Evolutionary conservation across 2,888 invertebrate species (phyloP).

Genomic region (Leptopterna dolabrata): DNA sequence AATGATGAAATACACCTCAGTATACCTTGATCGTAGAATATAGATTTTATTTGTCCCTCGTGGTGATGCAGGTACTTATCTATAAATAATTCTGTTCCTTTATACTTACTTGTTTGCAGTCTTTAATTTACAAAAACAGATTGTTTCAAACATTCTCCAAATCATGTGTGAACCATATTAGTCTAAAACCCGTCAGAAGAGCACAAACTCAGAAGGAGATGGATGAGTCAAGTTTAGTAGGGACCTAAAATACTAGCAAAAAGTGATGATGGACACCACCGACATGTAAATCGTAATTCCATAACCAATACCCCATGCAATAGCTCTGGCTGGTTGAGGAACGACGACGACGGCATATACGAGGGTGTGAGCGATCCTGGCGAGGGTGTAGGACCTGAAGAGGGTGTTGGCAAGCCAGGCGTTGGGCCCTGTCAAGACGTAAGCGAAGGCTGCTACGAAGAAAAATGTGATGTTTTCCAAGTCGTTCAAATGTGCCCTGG

Average conservation of each 20-base stretch:
- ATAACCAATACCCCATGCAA: conserved; percentile 68
- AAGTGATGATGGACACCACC: conserved; percentile 55
- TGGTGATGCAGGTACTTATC: no score
- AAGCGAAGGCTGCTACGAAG: conserved; percentile 73
- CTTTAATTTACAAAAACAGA: no score
- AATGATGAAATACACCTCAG: no score
- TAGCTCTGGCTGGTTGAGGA: conserved; percentile 72
- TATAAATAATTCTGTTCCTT: no score
- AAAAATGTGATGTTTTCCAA: conserved; percentile 79
- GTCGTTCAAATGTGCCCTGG: conserved; percentile 78
- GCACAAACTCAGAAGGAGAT: neutral
- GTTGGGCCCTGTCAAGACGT: conserved; percentile 73
- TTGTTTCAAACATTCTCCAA: no score
- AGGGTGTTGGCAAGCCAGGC: conserved; percentile 69
- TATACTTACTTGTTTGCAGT: no score
- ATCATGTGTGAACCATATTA: no score
- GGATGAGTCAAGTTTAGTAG: no score
- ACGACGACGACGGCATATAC: conserved; percentile 74
- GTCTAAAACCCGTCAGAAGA: neutral
- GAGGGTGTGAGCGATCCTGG: conserved; percentile 74
- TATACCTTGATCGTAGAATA: no score
- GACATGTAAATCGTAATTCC: conserved; percentile 70
- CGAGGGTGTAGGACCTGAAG: conserved; percentile 72
- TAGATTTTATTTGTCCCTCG: no score
- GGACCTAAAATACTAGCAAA: neutral